phyloP scores from a whole-genome alignment of 2,113 vertebrate species.

The Xenus cinereus region DNA sequence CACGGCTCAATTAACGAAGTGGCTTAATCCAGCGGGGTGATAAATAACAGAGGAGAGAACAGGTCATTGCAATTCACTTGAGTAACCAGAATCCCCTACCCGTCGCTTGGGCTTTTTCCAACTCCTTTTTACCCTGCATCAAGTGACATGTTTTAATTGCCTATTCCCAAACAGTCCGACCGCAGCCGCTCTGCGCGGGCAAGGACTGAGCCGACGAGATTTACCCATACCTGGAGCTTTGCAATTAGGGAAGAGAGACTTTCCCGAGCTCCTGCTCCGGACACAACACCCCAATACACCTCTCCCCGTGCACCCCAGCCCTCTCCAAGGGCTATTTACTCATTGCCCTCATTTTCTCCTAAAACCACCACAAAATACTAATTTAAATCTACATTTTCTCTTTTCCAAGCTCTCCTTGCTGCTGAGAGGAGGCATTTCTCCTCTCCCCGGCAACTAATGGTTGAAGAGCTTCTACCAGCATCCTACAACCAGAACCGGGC shows the following conservation, averaged over 20 bases:
- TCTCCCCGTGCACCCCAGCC: neutral
- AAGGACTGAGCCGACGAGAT: accelerated
- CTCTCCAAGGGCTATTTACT: neutral
- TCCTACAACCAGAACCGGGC: neutral
- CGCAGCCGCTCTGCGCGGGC: neutral
- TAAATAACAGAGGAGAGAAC: slow-evolving; percentile 28
- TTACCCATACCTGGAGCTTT: neutral
- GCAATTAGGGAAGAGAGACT: neutral
- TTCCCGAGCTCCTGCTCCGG: accelerated
- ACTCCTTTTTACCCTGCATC: neutral
- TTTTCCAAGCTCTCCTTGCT: neutral
- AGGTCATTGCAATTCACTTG: slow-evolving; percentile 56
- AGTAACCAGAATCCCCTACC: slow-evolving; percentile 43
- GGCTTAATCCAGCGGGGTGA: slow-evolving; percentile 28
- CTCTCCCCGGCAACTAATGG: accelerated
- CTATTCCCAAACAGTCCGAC: neutral
- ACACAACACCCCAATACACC: accelerated
- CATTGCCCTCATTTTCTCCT: neutral
- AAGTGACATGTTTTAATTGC: slow-evolving; percentile 25
- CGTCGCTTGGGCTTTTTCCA: slow-evolving; percentile 16
- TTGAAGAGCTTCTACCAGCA: neutral
- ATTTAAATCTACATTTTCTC: neutral
- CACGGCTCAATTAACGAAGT: neutral
- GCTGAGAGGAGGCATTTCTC: neutral
- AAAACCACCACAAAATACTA: neutral